Evolutionary conservation across 2,888 invertebrate genomes (phyloP).

Genomic region (Drosophila kuntzei): DNA sequence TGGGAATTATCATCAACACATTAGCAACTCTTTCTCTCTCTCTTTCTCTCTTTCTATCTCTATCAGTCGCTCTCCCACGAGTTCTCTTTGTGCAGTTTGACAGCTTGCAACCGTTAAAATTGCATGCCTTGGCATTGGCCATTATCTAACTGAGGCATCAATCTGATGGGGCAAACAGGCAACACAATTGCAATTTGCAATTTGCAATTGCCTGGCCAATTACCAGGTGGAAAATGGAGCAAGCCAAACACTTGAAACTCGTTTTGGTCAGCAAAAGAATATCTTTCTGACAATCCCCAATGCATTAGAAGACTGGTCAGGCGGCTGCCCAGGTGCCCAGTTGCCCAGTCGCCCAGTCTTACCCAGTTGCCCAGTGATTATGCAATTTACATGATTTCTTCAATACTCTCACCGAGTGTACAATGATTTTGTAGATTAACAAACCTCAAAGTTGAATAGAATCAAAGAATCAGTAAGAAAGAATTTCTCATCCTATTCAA

Average conservation of each 20-base stretch:
- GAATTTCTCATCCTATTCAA: conserved; percentile 9
- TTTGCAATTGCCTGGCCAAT: conserved; percentile 69
- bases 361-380: conserved; percentile 64
- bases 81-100: conserved; percentile 33
- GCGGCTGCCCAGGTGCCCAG: conserved; percentile 48
- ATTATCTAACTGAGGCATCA: conserved; percentile 78
- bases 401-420: conserved; percentile 16
- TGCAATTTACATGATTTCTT: conserved; percentile 66
- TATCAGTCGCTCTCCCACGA: neutral
- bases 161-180: conserved; percentile 50
- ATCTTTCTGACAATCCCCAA: conserved; percentile 8
- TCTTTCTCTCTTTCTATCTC: conserved; percentile 1
- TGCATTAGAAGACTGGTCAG: conserved; percentile 41
- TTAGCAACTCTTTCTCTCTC: conserved; percentile 26
- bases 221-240: conserved; percentile 68
- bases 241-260: conserved; percentile 46
- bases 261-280: conserved; percentile 50
- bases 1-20: conserved; percentile 57
- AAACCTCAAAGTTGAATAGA: neutral
- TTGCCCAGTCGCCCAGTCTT: conserved; percentile 51
- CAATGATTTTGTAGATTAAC: conserved; percentile 1
- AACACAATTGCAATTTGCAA: conserved; percentile 78
- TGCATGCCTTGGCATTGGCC: conserved; percentile 68
- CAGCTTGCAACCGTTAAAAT: conserved; percentile 75
- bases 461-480: neutral